phyloP scores from a whole-genome alignment of 2,888 invertebrate genomes.

The Hemistola chrysoprasaria region DNA sequence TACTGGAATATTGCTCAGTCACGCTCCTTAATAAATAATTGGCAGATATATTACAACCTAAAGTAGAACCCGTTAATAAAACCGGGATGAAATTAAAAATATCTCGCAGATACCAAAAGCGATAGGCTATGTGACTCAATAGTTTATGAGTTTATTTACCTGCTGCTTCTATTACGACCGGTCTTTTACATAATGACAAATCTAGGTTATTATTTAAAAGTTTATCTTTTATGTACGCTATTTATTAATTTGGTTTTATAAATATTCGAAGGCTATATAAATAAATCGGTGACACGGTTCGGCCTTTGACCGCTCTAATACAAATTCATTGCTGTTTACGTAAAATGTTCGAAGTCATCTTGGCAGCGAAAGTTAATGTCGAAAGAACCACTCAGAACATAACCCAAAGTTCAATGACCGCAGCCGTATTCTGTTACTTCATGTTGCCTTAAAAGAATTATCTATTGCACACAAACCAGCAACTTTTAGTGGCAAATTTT shows the following conservation, averaged over 20 bases:
- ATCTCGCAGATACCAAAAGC: too few relatives aligned
- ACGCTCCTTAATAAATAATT: slow-evolving; percentile 44
- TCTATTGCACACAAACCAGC: not conserved
- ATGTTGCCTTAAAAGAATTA: slow-evolving; percentile 14
- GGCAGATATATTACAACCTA: slow-evolving; percentile 28
- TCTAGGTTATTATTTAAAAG: too few relatives aligned
- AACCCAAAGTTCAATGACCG: slow-evolving; percentile 24
- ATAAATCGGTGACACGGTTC: too few relatives aligned
- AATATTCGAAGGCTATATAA: too few relatives aligned
- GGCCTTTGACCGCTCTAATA: not conserved
- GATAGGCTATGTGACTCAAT: too few relatives aligned
- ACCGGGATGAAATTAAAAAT: slow-evolving; percentile 1
- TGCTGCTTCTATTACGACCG: too few relatives aligned
- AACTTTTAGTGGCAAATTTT: not conserved
- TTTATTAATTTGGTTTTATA: too few relatives aligned
- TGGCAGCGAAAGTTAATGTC: slow-evolving; percentile 11
- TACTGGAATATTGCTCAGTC: slow-evolving; percentile 35
- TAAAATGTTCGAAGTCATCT: slow-evolving; percentile 1
- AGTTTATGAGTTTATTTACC: too few relatives aligned
- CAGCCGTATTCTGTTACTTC: slow-evolving; percentile 22
- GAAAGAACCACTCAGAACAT: slow-evolving; percentile 20
- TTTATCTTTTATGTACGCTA: too few relatives aligned
- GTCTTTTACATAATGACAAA: too few relatives aligned
- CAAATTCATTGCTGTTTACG: slow-evolving; percentile 7
- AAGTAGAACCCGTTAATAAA: slow-evolving; percentile 15